phyloP scores from a whole-genome alignment of 2,797 vertebrate genomes.

The Hirundo rustica region DNA sequence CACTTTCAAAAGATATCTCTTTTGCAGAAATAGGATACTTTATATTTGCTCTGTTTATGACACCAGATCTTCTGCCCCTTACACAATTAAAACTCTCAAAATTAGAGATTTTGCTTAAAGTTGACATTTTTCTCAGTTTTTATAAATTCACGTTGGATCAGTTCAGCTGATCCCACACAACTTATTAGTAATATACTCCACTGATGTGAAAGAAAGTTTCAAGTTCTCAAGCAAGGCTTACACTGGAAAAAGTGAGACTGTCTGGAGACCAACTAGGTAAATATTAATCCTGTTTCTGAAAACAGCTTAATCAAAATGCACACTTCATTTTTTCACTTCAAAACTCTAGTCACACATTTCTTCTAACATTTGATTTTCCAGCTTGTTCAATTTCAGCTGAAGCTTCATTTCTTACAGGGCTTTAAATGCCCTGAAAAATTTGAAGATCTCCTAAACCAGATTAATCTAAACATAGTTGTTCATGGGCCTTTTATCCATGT shows the following conservation, averaged over 20 bases:
- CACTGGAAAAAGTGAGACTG: not conserved
- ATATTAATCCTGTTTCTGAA: not conserved
- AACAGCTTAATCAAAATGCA: not conserved
- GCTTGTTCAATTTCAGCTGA: not conserved
- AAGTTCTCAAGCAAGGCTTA: not conserved
- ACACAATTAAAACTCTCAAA: not conserved
- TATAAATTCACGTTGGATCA: not conserved
- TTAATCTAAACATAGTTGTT: not conserved
- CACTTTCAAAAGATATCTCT: not conserved
- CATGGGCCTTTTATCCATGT: not conserved
- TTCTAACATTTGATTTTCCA: not conserved
- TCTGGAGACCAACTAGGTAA: not conserved
- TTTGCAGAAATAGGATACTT: not conserved
- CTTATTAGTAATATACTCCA: not conserved
- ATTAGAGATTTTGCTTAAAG: not conserved
- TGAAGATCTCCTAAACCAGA: not conserved
- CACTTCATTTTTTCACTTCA: not conserved
- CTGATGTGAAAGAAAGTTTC: not conserved
- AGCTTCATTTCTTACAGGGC: not conserved
- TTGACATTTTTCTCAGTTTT: not conserved
- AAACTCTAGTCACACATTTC: not conserved
- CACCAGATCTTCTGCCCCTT: not conserved
- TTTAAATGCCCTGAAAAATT: not conserved
- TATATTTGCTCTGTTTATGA: not conserved
- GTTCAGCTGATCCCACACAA: not conserved